Conservation (phyloP, 2,113 vertebrate species). For the Calypte anna region DNA sequence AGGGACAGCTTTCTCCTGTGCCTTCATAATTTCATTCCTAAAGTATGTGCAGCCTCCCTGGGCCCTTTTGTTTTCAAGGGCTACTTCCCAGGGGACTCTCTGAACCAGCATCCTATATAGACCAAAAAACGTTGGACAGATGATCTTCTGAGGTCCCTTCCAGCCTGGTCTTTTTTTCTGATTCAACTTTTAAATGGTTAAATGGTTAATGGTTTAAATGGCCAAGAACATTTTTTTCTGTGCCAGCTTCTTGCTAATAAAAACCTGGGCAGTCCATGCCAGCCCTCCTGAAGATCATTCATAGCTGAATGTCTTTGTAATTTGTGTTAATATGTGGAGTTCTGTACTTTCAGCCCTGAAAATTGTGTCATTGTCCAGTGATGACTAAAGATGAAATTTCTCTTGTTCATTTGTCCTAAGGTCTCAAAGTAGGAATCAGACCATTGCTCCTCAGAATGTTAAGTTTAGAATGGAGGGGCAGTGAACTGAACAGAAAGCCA, state of each 20-base stretch:
- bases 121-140: fast-evolving
- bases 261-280: background rate
- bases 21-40: no score
- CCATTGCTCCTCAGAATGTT: background rate
- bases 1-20: no score
- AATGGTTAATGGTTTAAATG: background rate
- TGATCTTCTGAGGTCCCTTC: background rate
- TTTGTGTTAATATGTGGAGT: background rate
- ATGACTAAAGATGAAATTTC: background rate
- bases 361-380: background rate
- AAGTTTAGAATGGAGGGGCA: background rate
- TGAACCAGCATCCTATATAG: no score
- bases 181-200: background rate
- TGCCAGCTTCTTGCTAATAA: background rate
- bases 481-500: background rate
- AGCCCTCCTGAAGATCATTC: background rate
- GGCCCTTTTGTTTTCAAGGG: no score
- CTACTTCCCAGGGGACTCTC: no score
- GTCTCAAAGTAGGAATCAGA: background rate
- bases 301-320: background rate
- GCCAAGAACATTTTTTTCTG: fast-evolving
- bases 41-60: no score
- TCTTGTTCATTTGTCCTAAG: background rate
- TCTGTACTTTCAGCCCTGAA: background rate
- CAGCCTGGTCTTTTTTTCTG: background rate